phyloP scores from a whole-genome alignment of 2,797 vertebrate genomes.

The Gambusia yucatana region DNA sequence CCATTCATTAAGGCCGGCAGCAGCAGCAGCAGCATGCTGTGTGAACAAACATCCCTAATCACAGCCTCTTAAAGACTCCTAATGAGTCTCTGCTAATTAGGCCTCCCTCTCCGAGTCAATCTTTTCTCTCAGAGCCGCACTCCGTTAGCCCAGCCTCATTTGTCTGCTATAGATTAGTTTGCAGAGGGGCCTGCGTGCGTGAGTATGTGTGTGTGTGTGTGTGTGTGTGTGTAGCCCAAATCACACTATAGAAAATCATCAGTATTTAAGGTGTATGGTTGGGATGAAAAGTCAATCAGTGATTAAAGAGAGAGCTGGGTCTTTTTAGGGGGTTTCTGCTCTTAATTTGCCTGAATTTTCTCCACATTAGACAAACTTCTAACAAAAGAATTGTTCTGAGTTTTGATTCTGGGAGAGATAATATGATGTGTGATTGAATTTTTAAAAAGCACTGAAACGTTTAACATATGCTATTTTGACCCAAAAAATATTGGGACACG shows the following conservation, averaged over 20 bases:
- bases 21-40: constrained; percentile 69
- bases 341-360: constrained; percentile 7
- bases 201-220: not conserved
- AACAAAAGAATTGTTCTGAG: not conserved
- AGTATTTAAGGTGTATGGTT: constrained; percentile 88
- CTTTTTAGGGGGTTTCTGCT: constrained; percentile 28
- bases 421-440: not conserved
- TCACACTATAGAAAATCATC: constrained; percentile 89
- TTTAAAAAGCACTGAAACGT: not conserved
- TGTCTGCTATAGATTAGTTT: constrained; percentile 80
- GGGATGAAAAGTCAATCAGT: constrained; percentile 78
- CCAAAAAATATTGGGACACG: not conserved
- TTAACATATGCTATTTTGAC: not conserved
- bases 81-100: constrained; percentile 83
- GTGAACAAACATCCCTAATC: constrained; percentile 87
- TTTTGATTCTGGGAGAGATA: not conserved
- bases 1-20: constrained; percentile 71
- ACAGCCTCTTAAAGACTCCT: constrained; percentile 82
- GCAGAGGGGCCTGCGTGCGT: constrained; percentile 18
- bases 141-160: constrained; percentile 74
- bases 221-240: constrained; percentile 50
- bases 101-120: constrained; percentile 75
- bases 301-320: constrained; percentile 62
- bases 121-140: constrained; percentile 72
- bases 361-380: not conserved